Conservation (phyloP, 2,797 vertebrate species). For the Enteromius radiatus region DNA sequence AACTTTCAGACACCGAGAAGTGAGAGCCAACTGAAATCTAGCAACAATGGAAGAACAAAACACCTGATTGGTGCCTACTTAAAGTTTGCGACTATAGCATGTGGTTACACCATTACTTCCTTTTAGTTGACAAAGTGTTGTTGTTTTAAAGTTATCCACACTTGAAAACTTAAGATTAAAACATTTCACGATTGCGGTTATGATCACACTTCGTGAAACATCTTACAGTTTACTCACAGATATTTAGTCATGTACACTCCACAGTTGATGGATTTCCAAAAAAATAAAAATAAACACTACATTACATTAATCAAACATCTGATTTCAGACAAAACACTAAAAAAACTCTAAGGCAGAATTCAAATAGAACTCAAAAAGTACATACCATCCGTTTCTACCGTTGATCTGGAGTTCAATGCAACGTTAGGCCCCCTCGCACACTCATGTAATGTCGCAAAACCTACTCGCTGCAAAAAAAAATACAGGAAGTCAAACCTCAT, state of each 20-base stretch:
- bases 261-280: not conserved
- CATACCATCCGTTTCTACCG: not conserved
- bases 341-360: not conserved
- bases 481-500: conserved; percentile 58
- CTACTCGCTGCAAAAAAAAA: not conserved
- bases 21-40: not conserved
- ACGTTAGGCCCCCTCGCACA: not conserved
- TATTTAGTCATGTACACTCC: not conserved
- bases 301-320: not conserved
- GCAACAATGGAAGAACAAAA: not conserved
- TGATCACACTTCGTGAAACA: not conserved
- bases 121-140: not conserved
- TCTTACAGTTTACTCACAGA: not conserved
- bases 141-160: not conserved
- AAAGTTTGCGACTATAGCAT: not conserved
- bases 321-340: not conserved
- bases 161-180: not conserved
- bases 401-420: not conserved
- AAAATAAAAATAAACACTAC: not conserved
- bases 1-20: not conserved
- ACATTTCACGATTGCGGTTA: not conserved
- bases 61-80: not conserved
- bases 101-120: not conserved
- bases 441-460: conserved; percentile 1
- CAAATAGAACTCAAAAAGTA: not conserved